Base-by-base conservation (phyloP, 2,113 vertebrate species). In the Sebastes schlegelii region DNA sequence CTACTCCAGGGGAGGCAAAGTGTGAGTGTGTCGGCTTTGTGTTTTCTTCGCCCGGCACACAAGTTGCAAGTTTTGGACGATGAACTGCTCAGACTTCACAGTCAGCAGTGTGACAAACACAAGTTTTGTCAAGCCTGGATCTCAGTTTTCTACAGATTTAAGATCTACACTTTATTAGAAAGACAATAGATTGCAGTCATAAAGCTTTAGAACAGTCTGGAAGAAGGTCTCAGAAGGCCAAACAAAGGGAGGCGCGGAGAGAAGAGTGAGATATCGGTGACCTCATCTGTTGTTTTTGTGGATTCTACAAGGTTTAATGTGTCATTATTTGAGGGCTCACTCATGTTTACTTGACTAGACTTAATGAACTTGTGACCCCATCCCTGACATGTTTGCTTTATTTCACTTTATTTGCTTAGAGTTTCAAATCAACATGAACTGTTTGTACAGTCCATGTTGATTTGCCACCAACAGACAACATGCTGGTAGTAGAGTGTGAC, bases 61-160 rank as follows among this genome's bases (percentile, higher is more conserved):
- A 76, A n/a, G 45, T 70, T 40, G 57, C 74, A 26, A 13, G 68
- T 40, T 40, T 21, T 40, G 48, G 76, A 71, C 80, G 54, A 46
- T 21, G 10, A 80, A 23, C 46, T 63, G 61, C 49, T 74, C 46
- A 43, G 45, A 67, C n/a, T 54, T 42, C 61, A 48, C 62, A 26
- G 26, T 66, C 76, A 64, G 70, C 48, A 17, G 23, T 40, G 61
- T 73, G 61, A 61, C 58, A 73, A 72, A 62, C 64, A 57, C 45
- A 62, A 58, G 51, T 34, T 4, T 34, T 34, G 3, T 34, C 34
- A 34, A 34, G 26, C 19, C 1, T 43, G 45, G 34, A 51, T 43
- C 12, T 6, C 51, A 13, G 42, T 40, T 40, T 58, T 57, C 16
- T 42, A 17, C 12, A 13, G 12, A 14, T 54, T 55, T 26, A 11